Base-by-base conservation (phyloP, 2,888 invertebrate genomes). In the Apamea epomidion region DNA sequence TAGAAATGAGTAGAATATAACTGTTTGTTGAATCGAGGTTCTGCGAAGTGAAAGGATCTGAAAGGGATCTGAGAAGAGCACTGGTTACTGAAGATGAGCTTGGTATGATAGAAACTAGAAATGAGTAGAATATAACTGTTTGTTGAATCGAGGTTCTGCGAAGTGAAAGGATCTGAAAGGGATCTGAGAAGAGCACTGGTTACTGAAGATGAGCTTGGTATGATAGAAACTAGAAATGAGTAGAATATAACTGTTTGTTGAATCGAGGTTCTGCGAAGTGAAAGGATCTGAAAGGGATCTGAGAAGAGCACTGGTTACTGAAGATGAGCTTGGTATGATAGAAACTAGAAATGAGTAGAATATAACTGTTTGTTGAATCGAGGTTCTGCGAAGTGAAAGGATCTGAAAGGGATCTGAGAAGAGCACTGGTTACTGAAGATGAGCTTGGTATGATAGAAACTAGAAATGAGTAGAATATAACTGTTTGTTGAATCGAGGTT, bases 121-220 rank as follows among this genome's bases (percentile, higher is more conserved):
- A 82, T n/a, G n/a, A n/a, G n/a, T n/a, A n/a, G n/a, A n/a, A 73
- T 87, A 73, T 87, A 86, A 85, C 87, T 82, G 85, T 86, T 70
- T 60, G 65, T 71, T 80, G 14, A 51, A 74, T 68, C 67, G 81
- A 81, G 81, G 75, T 78, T 85, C 68, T 75, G 45, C 4, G 48
- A 73, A 74, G 85, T 83, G 85, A 86, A 86, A 83, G 86, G 85
- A 69, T 42, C n/a, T n/a, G 69, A 58, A 62, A 79, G 69, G 80
- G 78, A 76, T 48, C 78, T 16, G 72, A 60, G 58, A 82, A 7
- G 32, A 82, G 51, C 4, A 51, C 37, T 51, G 51, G 25, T 21
- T 14, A 60, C 16, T 60, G 25, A 64, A 60, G 42, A 58, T 18
- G 58, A 64, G 25, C 29, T 69, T 64, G 29, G 29, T 6, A 54